A percentile compares a stretch with the other conserved stretches of the same genome.
phyloP scores from a whole-genome alignment of 2,888 invertebrate species.

The Deilephila elpenor region DNA sequence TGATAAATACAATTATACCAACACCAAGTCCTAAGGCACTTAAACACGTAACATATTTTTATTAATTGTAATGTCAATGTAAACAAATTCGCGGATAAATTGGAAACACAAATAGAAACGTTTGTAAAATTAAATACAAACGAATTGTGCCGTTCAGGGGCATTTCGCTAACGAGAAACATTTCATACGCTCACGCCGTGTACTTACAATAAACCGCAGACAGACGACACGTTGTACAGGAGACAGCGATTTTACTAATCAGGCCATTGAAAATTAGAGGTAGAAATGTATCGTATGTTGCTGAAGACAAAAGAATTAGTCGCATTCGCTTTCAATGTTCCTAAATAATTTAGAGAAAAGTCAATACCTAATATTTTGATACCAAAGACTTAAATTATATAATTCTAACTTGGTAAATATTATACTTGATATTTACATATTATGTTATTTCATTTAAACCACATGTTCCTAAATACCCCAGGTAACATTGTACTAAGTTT shows the following conservation, averaged over 20 bases:
- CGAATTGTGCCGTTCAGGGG: constrained; percentile 35
- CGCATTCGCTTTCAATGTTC: no score
- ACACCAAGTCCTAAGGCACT: no score
- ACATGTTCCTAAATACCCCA: no score
- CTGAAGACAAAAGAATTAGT: no score
- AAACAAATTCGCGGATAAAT: constrained; percentile 13
- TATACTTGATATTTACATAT: no score
- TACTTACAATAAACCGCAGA: constrained; percentile 50
- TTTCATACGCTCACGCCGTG: constrained; percentile 45
- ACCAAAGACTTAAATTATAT: neutral
- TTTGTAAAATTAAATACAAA: constrained; percentile 19
- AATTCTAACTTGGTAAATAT: neutral
- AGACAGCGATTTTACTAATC: neutral
- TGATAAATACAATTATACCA: no score
- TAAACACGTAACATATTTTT: no score
- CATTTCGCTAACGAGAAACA: constrained; percentile 55
- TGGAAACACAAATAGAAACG: constrained; percentile 9
- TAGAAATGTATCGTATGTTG: neutral
- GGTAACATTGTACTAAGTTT: no score
- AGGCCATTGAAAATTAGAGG: neutral
- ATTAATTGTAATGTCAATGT: neutral
- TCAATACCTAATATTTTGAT: no score
- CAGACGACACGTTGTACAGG: neutral
- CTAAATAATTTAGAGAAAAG: no score
- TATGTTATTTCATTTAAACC: no score